Evolutionary conservation across 2,113 vertebrate genomes (phyloP).

Genomic region (Melanerpes aurifrons): DNA sequence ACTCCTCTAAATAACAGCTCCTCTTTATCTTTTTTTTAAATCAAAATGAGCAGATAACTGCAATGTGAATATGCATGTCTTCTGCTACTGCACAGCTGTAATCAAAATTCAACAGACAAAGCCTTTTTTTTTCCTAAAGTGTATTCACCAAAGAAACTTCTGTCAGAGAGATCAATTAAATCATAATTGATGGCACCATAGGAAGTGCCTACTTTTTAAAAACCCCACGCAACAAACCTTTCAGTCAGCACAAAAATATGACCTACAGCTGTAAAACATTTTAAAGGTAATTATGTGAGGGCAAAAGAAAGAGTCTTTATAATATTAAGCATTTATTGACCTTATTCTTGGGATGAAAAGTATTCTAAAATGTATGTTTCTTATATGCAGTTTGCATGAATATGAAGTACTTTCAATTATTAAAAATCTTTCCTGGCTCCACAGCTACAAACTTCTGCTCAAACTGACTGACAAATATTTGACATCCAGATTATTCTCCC

Average conservation of each 20-base stretch:
- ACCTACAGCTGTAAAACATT: not conserved
- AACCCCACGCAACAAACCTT: not conserved
- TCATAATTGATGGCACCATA: not conserved
- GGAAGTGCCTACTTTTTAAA: not conserved
- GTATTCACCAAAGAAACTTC: not conserved
- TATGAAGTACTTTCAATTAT: not conserved
- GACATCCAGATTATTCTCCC: constrained; percentile 14
- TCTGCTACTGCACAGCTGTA: not conserved
- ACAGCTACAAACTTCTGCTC: not conserved
- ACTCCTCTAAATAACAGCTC: not conserved
- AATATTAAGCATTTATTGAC: not conserved
- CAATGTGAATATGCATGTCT: not conserved
- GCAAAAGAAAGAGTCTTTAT: not conserved
- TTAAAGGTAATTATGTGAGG: not conserved
- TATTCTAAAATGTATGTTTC: not conserved
- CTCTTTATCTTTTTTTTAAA: not conserved
- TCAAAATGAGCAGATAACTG: not conserved
- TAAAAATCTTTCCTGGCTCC: not conserved
- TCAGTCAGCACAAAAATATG: not conserved
- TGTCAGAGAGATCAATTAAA: constrained; percentile 5
- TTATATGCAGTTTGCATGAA: not conserved
- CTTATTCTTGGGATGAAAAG: not conserved
- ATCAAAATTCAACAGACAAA: not conserved
- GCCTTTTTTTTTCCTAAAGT: not conserved
- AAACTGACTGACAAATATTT: constrained; percentile 40